Evolutionary conservation across 2,797 vertebrate genomes (phyloP).

Genomic region (Ctenochaetus hawaiiensis): DNA sequence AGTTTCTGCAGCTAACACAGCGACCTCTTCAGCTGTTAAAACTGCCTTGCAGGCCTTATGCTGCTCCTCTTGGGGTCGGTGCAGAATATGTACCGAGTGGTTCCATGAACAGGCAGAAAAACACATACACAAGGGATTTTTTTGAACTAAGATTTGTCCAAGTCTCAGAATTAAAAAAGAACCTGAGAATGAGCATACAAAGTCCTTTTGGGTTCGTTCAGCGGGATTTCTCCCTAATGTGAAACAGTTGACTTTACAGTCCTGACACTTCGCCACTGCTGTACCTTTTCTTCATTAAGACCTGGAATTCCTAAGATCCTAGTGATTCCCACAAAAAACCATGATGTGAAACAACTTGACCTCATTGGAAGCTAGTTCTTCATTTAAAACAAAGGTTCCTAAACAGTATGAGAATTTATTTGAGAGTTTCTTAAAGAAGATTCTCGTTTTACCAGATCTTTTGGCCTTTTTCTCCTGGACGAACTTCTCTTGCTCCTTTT

Average conservation of each 20-base stretch:
- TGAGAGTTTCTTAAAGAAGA: background rate
- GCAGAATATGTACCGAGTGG: too few relatives aligned
- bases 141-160: too few relatives aligned
- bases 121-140: too few relatives aligned
- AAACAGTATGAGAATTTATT: accelerated
- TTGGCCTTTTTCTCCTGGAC: constrained; percentile 94
- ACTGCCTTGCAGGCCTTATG: too few relatives aligned
- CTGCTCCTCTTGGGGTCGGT: too few relatives aligned
- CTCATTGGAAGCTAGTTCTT: background rate
- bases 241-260: background rate
- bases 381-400: background rate
- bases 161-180: too few relatives aligned
- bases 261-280: background rate
- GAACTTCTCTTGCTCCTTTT: constrained; percentile 98
- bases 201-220: too few relatives aligned
- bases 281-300: too few relatives aligned
- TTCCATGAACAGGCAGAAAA: too few relatives aligned
- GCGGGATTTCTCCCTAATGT: background rate
- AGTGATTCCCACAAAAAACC: background rate
- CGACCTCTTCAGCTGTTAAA: too few relatives aligned
- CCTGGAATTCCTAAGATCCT: background rate
- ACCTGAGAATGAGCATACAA: too few relatives aligned
- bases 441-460: constrained; percentile 88
- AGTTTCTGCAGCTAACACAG: too few relatives aligned
- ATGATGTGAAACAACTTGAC: background rate